Evolutionary conservation across 1,140 invertebrate genomes (phyloP), one percentile per base, ranked within the genome.

Genomic region (Lepidostoma basale): DNA sequence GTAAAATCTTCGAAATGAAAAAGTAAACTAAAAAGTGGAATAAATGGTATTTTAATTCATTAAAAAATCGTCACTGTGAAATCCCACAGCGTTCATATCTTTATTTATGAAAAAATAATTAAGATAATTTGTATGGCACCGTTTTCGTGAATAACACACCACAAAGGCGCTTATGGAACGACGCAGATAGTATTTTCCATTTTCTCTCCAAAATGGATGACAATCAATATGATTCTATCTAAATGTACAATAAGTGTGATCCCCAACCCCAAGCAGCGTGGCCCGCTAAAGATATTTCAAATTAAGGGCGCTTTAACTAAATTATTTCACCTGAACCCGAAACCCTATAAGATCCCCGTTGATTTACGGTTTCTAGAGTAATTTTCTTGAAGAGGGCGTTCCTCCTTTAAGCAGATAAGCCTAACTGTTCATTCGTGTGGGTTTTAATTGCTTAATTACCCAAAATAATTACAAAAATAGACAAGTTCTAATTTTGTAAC

Each of bases 241-340:
- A 23, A 8, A 4, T 28, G 26, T 14, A 52, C 47, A 52, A 52
- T 52, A 52, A 52, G 26, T 52, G 3, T 52, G 16, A 52, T 52
- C 49, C 12, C 9, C 25, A 6, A 49, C n/a, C 16, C 49, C 26
- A n/a, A 12, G 14, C n/a, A 30, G 49, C 47, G 25, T 12, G 23
- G 26, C n/a, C n/a, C 5, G 49, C 49, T 14, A 3, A 26, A 30
- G 49, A 54, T 18, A 33, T 54, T 54, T 54, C 26, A 54, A 54
- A 54, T 54, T 16, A 54, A 54, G 49, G n/a, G 25, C 26, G 49
- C 3, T 23, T 33, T 54, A 33, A 12, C n/a, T 16, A 54, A 54
- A 54, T 54, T 30, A 54, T 28, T 54, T 54, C 26, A 54, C 49
- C 49, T 54, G 49, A 54, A 33, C 49, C 26, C 18, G 26, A 26